Evolutionary conservation across 2,888 invertebrate genomes (phyloP), one percentile per base, ranked within the genome.

Genomic region (Morpho achilles): DNA sequence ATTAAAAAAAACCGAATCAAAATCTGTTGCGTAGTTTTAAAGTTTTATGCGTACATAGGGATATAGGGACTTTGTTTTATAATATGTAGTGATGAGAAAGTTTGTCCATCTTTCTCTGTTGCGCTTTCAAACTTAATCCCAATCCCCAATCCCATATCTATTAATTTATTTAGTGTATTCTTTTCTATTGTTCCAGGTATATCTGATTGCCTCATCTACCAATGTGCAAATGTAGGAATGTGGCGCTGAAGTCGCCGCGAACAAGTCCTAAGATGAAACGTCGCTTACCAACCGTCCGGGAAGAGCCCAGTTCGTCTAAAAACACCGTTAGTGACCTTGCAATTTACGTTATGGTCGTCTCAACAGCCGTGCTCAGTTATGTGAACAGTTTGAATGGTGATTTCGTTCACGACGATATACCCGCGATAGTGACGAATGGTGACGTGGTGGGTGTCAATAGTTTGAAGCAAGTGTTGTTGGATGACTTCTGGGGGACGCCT

Each of bases 401-500:
- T 75, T 96, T 97, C 73, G 96, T 97, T 53, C 97, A 97, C 82
- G 97, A 97, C 77, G 97, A 97, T 78, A 93, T 96, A 66, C 96
- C 96, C 59, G 96, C 97, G 42, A 94, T 97, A 58, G 94, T 94
- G 72, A 93, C 94, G 60, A 97, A 97, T 80, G 93, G 93, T 72
- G 97, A 97, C 81, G 97, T 96, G 62, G 87, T 93, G 8, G 96
- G 94, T 0, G 83, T 91, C 41, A 94, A 92, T 59, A 89, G 94
- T 5, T 72, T 95, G 72, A 85, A 85, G 67, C 93, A 94, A 69
- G 83, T 95, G 67, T 93, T 96, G 71, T 80, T 92, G 75, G 94
- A 96, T 73, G 97, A 97, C 80, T 97, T 96, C 80, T 97, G 97
- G 97, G 97, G 97, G 0, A 95, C 94, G 62, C 94, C 95, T 42